A percentile compares a stretch with the other conserved stretches of the same genome.
Conservation (phyloP, 1,140 invertebrate genomes). For the Atta cephalotes region DNA sequence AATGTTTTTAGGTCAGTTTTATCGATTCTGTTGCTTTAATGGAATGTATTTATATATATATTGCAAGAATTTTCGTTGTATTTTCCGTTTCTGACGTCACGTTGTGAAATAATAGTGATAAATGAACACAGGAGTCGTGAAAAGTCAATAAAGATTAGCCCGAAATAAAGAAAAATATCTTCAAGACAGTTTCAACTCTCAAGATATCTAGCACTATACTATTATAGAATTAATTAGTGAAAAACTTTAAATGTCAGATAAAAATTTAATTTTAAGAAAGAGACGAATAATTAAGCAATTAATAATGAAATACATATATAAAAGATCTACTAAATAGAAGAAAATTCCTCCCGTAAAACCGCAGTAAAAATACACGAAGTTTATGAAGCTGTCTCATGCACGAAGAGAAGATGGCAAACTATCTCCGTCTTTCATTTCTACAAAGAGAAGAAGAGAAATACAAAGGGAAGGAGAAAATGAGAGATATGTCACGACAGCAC, state of each 20-base stretch:
- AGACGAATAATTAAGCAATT: background rate
- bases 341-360: background rate
- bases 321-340: background rate
- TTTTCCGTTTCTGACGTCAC: no score
- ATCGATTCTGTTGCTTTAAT: no score
- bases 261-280: conserved; percentile 10
- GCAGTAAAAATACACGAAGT: conserved; percentile 21
- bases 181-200: background rate
- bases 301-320: background rate
- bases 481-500: conserved; percentile 27
- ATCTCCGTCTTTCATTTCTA: conserved; percentile 31
- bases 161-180: background rate
- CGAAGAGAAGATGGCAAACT: background rate
- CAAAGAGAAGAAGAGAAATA: conserved; percentile 19
- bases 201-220: background rate
- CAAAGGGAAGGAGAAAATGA: background rate
- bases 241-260: background rate
- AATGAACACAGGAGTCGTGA: background rate
- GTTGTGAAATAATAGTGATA: no score
- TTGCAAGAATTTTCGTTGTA: no score
- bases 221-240: background rate
- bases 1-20: no score
- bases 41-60: no score
- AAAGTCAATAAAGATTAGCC: background rate
- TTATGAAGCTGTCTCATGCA: background rate